A percentile compares a stretch with the other conserved stretches of the same genome.
Evolutionary conservation across 2,113 vertebrate species (phyloP).

Genomic region (Acrocephalus kingi): DNA sequence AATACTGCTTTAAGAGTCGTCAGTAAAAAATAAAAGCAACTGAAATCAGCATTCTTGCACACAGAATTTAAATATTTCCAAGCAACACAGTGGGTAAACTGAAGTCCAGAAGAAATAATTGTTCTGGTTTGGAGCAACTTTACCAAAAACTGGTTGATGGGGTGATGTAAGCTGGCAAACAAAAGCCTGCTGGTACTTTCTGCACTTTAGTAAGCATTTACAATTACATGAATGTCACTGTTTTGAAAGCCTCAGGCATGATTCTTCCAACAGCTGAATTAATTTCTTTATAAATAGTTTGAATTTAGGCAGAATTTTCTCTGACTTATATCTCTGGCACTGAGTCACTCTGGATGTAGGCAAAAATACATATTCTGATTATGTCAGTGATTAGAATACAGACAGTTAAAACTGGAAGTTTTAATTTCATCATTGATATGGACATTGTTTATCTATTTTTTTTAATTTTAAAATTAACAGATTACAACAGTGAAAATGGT

Average conservation of each 20-base stretch:
- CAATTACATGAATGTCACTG: neutral
- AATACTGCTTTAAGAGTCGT: neutral
- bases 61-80: neutral
- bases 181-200: neutral
- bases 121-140: neutral
- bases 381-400: neutral
- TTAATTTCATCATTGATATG: neutral
- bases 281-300: neutral
- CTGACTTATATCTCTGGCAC: neutral
- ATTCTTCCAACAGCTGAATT: neutral
- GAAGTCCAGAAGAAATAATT: neutral
- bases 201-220: neutral
- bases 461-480: neutral
- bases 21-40: neutral
- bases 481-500: neutral
- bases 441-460: neutral
- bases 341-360: neutral
- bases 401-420: neutral
- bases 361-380: neutral
- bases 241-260: neutral
- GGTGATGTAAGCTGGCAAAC: neutral
- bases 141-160: neutral
- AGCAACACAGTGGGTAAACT: neutral
- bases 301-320: neutral
- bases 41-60: neutral